Evolutionary conservation across 2,888 invertebrate species (phyloP).

Genomic region (Palloptera scutellata): DNA sequence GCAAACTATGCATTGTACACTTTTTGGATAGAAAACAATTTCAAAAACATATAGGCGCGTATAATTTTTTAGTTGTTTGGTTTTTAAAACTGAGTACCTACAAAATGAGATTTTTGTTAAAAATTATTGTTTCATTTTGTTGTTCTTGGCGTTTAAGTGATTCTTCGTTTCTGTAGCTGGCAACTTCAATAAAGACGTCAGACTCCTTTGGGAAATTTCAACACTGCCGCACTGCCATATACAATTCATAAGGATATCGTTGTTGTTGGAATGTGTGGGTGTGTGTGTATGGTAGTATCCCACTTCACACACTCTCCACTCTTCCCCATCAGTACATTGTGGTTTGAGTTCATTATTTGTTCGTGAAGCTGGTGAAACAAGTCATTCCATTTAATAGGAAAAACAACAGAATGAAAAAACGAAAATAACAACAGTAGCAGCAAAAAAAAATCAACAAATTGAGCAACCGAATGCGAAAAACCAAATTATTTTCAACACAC

Average conservation of each 20-base stretch:
- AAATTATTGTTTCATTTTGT: constrained; percentile 3
- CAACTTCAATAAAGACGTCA: constrained; percentile 39
- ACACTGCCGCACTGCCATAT: constrained; percentile 37
- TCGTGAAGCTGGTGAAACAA: constrained; percentile 22
- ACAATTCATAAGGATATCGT: not conserved
- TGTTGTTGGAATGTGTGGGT: not conserved
- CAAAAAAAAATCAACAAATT: constrained; percentile 31
- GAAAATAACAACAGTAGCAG: no score
- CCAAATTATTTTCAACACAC: constrained; percentile 32
- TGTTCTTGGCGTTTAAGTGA: constrained; percentile 24
- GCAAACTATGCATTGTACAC: no score
- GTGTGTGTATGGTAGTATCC: not conserved
- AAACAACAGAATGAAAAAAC: constrained; percentile 21
- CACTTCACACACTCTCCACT: not conserved
- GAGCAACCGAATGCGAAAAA: constrained; percentile 29
- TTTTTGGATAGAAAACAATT: not conserved
- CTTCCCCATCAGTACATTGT: constrained; percentile 14
- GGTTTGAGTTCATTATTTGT: constrained; percentile 34
- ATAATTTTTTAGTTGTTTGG: constrained; percentile 1
- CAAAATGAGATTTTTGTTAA: not conserved
- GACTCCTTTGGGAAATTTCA: constrained; percentile 41
- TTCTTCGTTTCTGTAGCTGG: constrained; percentile 25
- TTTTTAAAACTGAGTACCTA: constrained; percentile 4
- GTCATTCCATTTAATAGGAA: constrained; percentile 37
- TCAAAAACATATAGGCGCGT: constrained; percentile 3